A percentile compares a stretch with the other conserved stretches of the same genome.
Conservation (phyloP, 2,888 invertebrate species). For the Neoscelio sp. region DNA sequence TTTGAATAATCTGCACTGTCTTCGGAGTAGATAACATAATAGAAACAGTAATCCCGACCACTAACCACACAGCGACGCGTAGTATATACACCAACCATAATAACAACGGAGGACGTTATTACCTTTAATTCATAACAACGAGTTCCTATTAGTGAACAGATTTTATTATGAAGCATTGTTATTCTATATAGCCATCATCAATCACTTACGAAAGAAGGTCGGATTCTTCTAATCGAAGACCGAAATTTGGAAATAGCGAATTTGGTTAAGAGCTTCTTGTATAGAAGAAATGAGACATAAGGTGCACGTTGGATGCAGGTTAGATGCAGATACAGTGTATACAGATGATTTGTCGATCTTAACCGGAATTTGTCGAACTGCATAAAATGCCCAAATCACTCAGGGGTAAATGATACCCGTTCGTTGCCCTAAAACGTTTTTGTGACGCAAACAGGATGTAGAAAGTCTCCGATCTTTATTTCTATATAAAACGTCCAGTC, state of each 20-base stretch:
- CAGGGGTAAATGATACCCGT: constrained; percentile 23
- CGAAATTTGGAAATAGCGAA: too few relatives aligned
- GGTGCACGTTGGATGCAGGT: too few relatives aligned
- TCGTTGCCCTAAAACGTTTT: constrained; percentile 24
- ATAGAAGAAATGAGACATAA: too few relatives aligned
- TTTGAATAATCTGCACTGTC: constrained; percentile 1
- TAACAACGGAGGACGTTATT: constrained; percentile 71
- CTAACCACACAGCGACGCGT: constrained; percentile 33
- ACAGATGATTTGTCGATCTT: too few relatives aligned
- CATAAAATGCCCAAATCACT: constrained; percentile 11
- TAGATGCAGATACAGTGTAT: too few relatives aligned
- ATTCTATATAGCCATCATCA: background rate
- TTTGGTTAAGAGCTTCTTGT: too few relatives aligned
- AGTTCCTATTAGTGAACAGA: constrained; percentile 73
- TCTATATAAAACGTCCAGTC: constrained; percentile 13
- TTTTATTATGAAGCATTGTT: constrained; percentile 5
- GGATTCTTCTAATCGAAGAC: too few relatives aligned
- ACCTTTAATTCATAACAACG: constrained; percentile 79
- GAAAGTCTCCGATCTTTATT: constrained; percentile 43
- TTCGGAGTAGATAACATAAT: constrained; percentile 20
- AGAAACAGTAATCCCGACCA: constrained; percentile 34
- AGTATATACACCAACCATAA: constrained; percentile 7
- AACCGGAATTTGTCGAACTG: too few relatives aligned
- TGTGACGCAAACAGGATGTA: constrained; percentile 52
- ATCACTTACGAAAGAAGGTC: too few relatives aligned